Evolutionary conservation across 1,140 invertebrate genomes (phyloP).

Genomic region (Aphaenogaster floridana): DNA sequence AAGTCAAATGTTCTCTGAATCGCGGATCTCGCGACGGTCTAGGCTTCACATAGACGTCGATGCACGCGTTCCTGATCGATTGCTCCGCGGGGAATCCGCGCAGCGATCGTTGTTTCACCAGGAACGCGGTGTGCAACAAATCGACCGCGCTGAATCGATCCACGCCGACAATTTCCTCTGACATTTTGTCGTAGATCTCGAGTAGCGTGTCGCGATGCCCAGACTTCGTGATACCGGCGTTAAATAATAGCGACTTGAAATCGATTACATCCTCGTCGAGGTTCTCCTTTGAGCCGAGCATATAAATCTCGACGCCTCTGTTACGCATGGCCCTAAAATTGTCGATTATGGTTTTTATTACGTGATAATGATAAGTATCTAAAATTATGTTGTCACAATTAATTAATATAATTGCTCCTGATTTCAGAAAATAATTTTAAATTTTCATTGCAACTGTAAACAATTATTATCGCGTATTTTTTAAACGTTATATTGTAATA

Average conservation of each 20-base stretch:
- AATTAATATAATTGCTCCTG: background rate
- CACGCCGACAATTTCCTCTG: slow-evolving; percentile 81
- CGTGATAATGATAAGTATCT: background rate
- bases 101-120: slow-evolving; percentile 89
- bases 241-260: slow-evolving; percentile 87
- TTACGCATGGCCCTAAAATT: slow-evolving; percentile 97
- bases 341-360: background rate
- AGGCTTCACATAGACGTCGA: slow-evolving; percentile 91
- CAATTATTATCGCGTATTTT: background rate
- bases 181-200: slow-evolving; percentile 87
- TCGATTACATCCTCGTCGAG: slow-evolving; percentile 84
- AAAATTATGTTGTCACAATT: background rate
- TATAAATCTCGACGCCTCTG: slow-evolving; percentile 96
- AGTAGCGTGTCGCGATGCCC: slow-evolving; percentile 86
- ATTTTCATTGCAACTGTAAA: background rate
- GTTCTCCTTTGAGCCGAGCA: slow-evolving; percentile 87
- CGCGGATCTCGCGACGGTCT: slow-evolving; percentile 83
- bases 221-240: slow-evolving; percentile 85
- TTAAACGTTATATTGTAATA: background rate
- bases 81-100: slow-evolving; percentile 87
- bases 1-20: slow-evolving; percentile 76
- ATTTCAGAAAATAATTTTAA: background rate
- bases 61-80: slow-evolving; percentile 88
- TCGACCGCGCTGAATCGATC: slow-evolving; percentile 88
- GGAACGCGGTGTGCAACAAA: slow-evolving; percentile 89